Conservation (phyloP, 1,140 invertebrate species). For the Melitaea cinxia region DNA sequence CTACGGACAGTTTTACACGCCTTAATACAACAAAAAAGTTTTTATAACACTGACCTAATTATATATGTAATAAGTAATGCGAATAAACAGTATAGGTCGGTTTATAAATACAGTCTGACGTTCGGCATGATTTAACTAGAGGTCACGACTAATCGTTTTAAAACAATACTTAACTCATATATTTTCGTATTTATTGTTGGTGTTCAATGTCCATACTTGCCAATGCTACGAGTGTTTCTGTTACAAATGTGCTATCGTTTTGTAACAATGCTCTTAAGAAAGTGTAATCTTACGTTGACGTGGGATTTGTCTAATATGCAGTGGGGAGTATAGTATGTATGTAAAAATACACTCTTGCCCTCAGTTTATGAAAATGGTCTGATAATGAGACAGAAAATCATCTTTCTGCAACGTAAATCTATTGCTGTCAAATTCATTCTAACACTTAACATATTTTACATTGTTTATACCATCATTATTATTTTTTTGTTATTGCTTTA, state of each 20-base stretch:
- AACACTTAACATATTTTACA: constrained; percentile 56
- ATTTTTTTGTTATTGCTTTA: neutral
- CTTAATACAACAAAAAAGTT: neutral
- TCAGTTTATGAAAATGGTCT: no score
- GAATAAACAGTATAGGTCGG: constrained; percentile 42
- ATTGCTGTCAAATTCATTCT: no score
- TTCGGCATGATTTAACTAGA: constrained; percentile 62
- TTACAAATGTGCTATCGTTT: constrained; percentile 1
- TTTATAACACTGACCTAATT: constrained; percentile 10
- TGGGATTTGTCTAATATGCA: no score
- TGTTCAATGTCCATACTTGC: constrained; percentile 69
- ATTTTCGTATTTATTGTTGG: constrained; percentile 69
- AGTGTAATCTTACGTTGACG: neutral
- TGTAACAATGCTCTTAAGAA: constrained; percentile 9
- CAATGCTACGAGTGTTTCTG: constrained; percentile 18
- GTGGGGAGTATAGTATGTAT: no score
- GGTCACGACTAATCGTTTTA: constrained; percentile 58
- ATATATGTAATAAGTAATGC: constrained; percentile 28
- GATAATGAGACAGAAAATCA: no score
- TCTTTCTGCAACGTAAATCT: no score
- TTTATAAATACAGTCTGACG: constrained; percentile 36
- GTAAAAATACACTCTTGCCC: no score
- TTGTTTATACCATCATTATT: constrained; percentile 27
- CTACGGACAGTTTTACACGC: constrained; percentile 13
- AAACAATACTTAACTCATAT: constrained; percentile 19